Evolutionary conservation across 2,888 invertebrate species (phyloP), one percentile per base, ranked within the genome.

Genomic region (Netelia melanura): DNA sequence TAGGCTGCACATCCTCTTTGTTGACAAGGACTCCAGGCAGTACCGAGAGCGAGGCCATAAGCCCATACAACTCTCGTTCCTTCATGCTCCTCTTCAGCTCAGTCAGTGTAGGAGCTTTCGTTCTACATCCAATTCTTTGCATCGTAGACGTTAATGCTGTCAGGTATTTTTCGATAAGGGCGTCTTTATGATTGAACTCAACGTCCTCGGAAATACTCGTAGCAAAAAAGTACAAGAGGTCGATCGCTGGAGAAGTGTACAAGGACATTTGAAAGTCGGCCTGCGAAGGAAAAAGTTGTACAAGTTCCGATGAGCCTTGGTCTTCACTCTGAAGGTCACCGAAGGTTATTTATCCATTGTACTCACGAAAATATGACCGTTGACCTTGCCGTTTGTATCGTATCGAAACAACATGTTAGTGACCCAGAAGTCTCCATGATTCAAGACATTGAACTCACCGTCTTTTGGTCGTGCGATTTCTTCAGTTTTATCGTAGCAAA

Each of bases 211-310:
- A 64, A 9, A 88, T 62, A 70, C 94, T 94, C 0, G 94, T 94
- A 9, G 92, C 91, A 23, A 94, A 88, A 84, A 95, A 94, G 84
- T 94, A 94, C 70, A 91, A 94, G n/a, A 95, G 87, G 89, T 95
- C 95, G 52, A 94, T 84, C 0, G 93, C 94, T 11, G 94, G 94
- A 48, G 94, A 93, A 6, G 91, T 89, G 86, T 93, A 94, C 52
- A 90, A 71, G 68, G 92, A 90, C 83, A 94, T 75, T 92, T 95
- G 95, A 81, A 94, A 95, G 88, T 95, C 95, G 71, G 95, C 94
- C 94, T 94, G 17, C 6, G n/a, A 89, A 0, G 25, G 54, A 62
- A 52, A 3, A 38, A 62, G 25, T n/a, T 10, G 64, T 11, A 25
- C 9, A 25, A 25, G 14, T 9, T 23, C 61, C 10, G 14, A 25